These are phyloP conservation scores for Chelonoidis abingdonii DNA, from an alignment of 2,113 vertebrate genomes.

Conservation along the genomic window DNA sequence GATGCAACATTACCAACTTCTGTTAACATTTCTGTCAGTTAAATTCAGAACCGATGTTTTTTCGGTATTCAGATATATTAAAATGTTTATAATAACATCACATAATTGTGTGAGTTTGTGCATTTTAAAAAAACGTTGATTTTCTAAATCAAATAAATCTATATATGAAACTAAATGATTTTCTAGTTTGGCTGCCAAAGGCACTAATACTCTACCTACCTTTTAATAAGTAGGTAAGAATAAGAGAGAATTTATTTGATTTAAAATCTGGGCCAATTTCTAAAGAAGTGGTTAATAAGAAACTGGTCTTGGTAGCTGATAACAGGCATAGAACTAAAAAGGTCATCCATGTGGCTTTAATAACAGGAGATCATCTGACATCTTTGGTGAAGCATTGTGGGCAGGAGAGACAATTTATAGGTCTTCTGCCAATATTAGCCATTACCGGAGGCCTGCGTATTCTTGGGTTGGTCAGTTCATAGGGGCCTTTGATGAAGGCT, in stretches of 20 bases:
- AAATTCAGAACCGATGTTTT: background rate
- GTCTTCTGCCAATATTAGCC: background rate
- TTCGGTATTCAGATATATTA: background rate
- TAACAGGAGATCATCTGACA: background rate
- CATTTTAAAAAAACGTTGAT: background rate
- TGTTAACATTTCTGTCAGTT: background rate
- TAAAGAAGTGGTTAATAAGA: background rate
- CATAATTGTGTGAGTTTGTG: background rate
- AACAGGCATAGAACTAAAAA: background rate
- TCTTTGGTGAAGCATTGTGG: background rate
- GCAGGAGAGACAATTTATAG: background rate
- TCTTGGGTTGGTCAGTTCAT: background rate
- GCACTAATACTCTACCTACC: background rate
- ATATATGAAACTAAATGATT: background rate
- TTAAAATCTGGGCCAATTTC: background rate
- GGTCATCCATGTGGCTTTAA: background rate
- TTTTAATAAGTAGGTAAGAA: background rate
- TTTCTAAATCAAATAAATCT: background rate
- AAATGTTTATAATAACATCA: background rate
- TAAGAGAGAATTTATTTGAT: background rate
- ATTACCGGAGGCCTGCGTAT: background rate
- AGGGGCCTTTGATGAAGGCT: background rate
- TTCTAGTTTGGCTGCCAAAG: background rate
- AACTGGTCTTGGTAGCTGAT: background rate
- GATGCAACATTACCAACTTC: background rate